Conservation (phyloP, 2,113 vertebrate species). For the Dipodomys stephensi region DNA sequence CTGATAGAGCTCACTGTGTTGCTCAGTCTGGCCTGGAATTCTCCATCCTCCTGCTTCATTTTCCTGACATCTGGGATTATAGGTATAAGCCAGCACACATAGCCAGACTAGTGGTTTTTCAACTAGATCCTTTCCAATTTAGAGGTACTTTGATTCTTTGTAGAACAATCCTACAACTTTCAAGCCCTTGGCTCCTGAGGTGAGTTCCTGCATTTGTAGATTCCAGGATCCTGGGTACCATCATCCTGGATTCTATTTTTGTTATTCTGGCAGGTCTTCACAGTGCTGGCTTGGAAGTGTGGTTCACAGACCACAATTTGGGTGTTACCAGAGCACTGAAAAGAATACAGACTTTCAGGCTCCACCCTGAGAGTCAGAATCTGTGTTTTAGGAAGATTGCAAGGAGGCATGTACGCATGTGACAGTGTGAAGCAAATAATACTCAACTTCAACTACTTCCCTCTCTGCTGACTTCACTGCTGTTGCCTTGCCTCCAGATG, state of each 20-base stretch:
- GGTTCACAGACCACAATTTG: not conserved
- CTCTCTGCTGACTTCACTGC: not conserved
- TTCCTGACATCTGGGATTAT: not conserved
- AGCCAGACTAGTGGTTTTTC: not conserved
- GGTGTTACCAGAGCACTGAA: not conserved
- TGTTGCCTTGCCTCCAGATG: accelerated
- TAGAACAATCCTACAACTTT: not conserved
- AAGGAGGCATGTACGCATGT: not conserved
- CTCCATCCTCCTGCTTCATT: too few relatives aligned
- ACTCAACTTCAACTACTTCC: not conserved
- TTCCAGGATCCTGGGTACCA: not conserved
- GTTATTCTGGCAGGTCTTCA: not conserved
- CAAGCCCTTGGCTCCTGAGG: not conserved
- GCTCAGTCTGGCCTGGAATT: not conserved
- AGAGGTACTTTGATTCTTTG: not conserved
- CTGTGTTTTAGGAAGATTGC: not conserved
- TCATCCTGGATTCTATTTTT: not conserved
- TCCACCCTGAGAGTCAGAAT: not conserved
- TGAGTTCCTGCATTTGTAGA: not conserved
- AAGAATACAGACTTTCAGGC: not conserved
- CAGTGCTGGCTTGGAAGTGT: not conserved
- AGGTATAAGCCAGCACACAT: not conserved
- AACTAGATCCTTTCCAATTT: not conserved
- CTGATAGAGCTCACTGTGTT: not conserved
- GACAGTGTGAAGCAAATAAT: not conserved